Evolutionary conservation across 2,888 invertebrate species (phyloP).

Genomic region (Apodemia mormo): DNA sequence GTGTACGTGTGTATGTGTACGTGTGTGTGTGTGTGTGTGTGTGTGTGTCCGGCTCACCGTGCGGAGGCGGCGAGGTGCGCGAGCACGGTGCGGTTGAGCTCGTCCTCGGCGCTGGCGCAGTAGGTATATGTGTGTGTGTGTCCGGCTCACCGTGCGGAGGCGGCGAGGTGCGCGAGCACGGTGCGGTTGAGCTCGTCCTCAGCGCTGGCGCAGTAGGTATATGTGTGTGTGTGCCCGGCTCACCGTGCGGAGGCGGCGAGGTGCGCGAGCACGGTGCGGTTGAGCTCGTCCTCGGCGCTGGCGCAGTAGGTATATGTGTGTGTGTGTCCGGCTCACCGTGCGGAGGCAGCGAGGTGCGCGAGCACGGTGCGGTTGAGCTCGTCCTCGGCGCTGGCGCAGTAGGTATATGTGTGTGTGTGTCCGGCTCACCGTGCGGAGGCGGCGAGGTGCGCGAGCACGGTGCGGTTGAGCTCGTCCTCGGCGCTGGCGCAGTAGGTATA

Average conservation of each 20-base stretch:
- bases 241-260: slow-evolving; percentile 39
- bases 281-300: slow-evolving; percentile 89
- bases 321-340: slow-evolving; percentile 23
- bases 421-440: slow-evolving; percentile 25
- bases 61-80: slow-evolving; percentile 52
- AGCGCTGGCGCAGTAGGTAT: slow-evolving; percentile 87
- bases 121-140: slow-evolving; percentile 70
- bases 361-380: slow-evolving; percentile 88
- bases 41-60: slow-evolving; percentile 20
- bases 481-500: slow-evolving; percentile 88
- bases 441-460: slow-evolving; percentile 75
- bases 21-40: slow-evolving; percentile 26
- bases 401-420: slow-evolving; percentile 58
- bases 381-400: slow-evolving; percentile 88
- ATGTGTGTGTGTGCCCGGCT: no score
- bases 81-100: slow-evolving; percentile 87
- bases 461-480: slow-evolving; percentile 90
- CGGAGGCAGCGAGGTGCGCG: slow-evolving; percentile 52
- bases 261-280: slow-evolving; percentile 84
- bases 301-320: slow-evolving; percentile 84
- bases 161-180: slow-evolving; percentile 68
- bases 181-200: slow-evolving; percentile 91
- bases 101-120: slow-evolving; percentile 89
- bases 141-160: slow-evolving; percentile 25
- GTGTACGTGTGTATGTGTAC: no score